Evolutionary conservation across 2,797 vertebrate genomes (phyloP).

Genomic region (Ciconia nigra): DNA sequence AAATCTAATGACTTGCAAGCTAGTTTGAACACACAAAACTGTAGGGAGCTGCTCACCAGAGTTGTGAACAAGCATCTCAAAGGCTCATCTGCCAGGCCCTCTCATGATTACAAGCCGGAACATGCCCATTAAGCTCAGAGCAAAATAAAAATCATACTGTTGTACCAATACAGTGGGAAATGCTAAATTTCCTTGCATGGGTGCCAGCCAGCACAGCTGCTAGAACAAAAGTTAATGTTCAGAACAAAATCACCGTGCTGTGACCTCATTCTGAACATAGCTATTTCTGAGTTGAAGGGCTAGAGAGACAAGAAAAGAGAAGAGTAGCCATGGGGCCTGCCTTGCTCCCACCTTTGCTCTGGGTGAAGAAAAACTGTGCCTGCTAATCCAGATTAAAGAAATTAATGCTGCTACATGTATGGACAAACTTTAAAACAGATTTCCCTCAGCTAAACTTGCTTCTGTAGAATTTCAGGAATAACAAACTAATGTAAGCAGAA

Average conservation of each 20-base stretch:
- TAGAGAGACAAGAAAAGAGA: neutral
- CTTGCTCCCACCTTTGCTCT: neutral
- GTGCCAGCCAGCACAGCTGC: constrained; percentile 49
- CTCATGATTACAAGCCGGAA: constrained; percentile 1
- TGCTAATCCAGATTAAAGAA: neutral
- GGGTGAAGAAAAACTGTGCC: neutral
- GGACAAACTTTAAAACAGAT: neutral
- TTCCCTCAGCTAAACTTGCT: neutral
- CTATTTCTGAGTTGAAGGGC: neutral
- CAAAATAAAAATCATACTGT: constrained; percentile 13
- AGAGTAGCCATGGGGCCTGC: neutral
- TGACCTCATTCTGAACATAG: neutral
- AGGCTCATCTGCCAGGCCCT: neutral
- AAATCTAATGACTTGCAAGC: neutral
- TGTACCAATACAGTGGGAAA: constrained; percentile 32
- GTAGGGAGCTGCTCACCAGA: neutral
- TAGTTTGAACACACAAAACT: neutral
- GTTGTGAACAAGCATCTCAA: neutral
- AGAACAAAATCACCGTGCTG: neutral
- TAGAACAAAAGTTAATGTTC: constrained; percentile 35
- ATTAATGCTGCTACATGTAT: neutral
- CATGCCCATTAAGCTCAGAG: neutral
- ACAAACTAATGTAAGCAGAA: neutral
- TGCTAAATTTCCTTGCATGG: constrained; percentile 15
- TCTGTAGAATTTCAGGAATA: neutral